Conservation (phyloP, 92 coral and sea anemone genomes). For the Epizoanthus ramosus region DNA sequence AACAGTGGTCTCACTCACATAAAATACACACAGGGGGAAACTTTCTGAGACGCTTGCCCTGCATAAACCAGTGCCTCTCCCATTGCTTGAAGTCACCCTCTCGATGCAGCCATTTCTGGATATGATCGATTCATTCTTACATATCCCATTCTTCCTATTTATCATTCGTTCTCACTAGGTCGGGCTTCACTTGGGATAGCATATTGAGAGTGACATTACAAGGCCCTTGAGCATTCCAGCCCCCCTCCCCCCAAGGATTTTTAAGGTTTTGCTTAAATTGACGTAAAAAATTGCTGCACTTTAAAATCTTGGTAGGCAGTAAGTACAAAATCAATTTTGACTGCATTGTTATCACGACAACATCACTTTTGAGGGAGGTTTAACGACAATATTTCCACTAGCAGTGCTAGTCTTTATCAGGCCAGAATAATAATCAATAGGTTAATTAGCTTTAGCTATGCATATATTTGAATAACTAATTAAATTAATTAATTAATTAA, state of each 20-base stretch:
- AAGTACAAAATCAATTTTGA: too few relatives aligned
- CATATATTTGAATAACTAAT: too few relatives aligned
- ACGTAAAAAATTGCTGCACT: constrained; percentile 43
- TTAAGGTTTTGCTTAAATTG: constrained; percentile 45
- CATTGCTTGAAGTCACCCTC: constrained; percentile 17
- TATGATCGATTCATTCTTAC: constrained; percentile 38
- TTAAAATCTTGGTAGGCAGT: too few relatives aligned
- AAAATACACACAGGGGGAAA: constrained; percentile 15
- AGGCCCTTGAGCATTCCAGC: constrained; percentile 49
- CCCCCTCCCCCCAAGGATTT: constrained; percentile 61
- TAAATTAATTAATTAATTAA: too few relatives aligned
- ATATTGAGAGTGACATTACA: constrained; percentile 57
- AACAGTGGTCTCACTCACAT: constrained; percentile 34
- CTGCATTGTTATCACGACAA: too few relatives aligned
- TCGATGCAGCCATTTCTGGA: constrained; percentile 55
- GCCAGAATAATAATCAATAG: too few relatives aligned
- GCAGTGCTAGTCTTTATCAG: too few relatives aligned
- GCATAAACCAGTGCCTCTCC: constrained; percentile 31
- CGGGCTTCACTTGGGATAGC: constrained; percentile 62
- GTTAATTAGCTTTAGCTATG: too few relatives aligned
- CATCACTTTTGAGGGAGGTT: too few relatives aligned
- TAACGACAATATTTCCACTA: too few relatives aligned
- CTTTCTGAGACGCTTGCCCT: constrained; percentile 6
- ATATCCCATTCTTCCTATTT: constrained; percentile 67
- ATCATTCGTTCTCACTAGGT: constrained; percentile 55